These are phyloP conservation scores for Myiozetetes cayanensis DNA, from an alignment of 2,113 vertebrate species.

Conservation along the genomic window DNA sequence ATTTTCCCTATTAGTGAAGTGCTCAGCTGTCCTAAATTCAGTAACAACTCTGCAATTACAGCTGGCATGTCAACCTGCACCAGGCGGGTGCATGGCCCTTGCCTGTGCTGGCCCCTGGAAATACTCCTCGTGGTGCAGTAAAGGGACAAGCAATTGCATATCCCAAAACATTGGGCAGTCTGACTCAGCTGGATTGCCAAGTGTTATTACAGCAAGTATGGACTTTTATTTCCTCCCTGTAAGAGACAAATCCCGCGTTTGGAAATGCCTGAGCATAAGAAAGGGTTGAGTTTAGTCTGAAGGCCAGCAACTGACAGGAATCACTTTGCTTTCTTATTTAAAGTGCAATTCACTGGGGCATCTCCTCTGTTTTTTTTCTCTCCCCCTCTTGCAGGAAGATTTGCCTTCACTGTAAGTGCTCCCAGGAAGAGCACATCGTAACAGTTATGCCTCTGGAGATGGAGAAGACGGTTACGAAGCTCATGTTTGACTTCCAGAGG, in stretches of 20 bases:
- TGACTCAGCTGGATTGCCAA: conserved; percentile 6
- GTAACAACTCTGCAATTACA: background rate
- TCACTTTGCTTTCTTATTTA: background rate
- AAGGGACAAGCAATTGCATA: background rate
- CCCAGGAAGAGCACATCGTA: conserved; percentile 93
- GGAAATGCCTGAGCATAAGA: background rate
- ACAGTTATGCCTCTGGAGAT: conserved; percentile 96
- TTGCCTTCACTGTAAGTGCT: conserved; percentile 98
- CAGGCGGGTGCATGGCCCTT: background rate
- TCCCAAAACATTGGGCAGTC: background rate
- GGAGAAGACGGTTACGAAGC: conserved; percentile 98
- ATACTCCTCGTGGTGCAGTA: background rate
- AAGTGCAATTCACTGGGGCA: background rate
- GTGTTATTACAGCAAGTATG: background rate
- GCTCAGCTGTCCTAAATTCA: background rate
- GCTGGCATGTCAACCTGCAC: background rate
- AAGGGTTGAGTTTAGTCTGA: conserved; percentile 14
- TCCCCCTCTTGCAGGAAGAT: conserved; percentile 85
- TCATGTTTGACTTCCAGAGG: conserved; percentile 99
- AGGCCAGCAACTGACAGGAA: background rate
- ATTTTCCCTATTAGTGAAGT: background rate
- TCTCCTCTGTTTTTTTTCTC: conserved; percentile 13
- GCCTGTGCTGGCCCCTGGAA: background rate
- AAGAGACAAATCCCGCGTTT: background rate
- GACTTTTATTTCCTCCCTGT: conserved; percentile 9